phyloP scores from a whole-genome alignment of 2,113 vertebrate species.

The Hyperoodon ampullatus region DNA sequence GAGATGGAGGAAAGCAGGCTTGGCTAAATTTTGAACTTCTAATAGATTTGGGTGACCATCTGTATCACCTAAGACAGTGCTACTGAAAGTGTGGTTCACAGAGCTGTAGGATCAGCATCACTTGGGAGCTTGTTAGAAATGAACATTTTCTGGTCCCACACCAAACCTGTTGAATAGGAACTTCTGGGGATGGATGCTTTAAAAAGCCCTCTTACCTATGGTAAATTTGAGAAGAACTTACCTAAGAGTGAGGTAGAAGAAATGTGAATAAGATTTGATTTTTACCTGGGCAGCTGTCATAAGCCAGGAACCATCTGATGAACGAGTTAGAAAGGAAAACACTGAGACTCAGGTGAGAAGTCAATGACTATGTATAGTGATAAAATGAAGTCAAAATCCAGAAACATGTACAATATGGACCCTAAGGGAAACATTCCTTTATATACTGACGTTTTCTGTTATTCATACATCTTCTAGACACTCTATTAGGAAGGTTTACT shows the following conservation, averaged over 20 bases:
- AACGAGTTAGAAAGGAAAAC: not conserved
- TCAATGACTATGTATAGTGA: not conserved
- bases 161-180: not conserved
- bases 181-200: not conserved
- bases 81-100: not conserved
- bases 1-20: not conserved
- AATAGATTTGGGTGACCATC: not conserved
- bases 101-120: not conserved
- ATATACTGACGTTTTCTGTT: not conserved
- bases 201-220: not conserved
- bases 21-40: not conserved
- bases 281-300: not conserved
- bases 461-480: not conserved
- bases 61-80: not conserved
- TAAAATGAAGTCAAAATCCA: not conserved
- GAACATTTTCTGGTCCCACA: not conserved
- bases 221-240: constrained; percentile 22
- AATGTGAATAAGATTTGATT: not conserved
- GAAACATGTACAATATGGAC: not conserved
- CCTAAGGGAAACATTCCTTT: not conserved
- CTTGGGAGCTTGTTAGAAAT: not conserved
- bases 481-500: not conserved
- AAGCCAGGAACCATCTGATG: not conserved
- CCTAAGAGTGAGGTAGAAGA: not conserved
- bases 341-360: not conserved